Percentiles rank a stretch among this genome's conserved stretches.
Evolutionary conservation across 2,797 vertebrate species (phyloP).

Genomic region (Taeniopygia guttata): DNA sequence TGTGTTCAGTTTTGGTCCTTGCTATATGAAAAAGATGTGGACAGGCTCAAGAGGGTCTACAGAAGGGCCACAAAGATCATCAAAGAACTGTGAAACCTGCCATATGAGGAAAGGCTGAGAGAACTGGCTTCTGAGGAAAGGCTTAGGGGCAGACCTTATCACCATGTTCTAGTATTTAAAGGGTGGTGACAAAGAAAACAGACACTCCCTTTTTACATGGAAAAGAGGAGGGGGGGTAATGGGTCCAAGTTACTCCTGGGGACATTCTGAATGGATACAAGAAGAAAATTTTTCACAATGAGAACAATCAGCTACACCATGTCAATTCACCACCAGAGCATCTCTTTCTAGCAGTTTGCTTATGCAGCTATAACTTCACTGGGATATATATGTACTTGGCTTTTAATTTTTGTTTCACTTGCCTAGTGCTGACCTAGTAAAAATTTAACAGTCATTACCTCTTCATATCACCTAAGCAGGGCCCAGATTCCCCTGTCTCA

Average conservation of each 20-base stretch:
- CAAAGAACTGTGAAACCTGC: background rate
- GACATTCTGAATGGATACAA: background rate
- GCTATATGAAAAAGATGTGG: background rate
- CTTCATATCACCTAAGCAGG: background rate
- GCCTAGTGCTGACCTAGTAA: background rate
- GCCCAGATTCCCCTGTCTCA: background rate
- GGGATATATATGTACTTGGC: background rate
- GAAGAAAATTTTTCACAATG: no score
- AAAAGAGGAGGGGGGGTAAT: background rate
- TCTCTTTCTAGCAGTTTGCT: background rate
- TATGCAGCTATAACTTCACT: background rate
- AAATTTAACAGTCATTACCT: background rate
- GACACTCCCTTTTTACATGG: background rate
- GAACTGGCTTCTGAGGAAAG: background rate
- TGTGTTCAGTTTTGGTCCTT: background rate
- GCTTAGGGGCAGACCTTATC: background rate
- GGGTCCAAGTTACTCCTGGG: background rate
- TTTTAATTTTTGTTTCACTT: background rate
- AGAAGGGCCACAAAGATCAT: background rate
- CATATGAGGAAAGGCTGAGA: background rate
- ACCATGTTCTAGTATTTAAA: background rate
- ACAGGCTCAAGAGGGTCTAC: background rate
- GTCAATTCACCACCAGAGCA: background rate
- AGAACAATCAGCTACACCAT: background rate
- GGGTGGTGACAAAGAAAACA: background rate